A percentile compares a stretch with the other conserved stretches of the same genome.
Conservation (phyloP, 2,797 vertebrate genomes). For the Girardinus metallicus region DNA sequence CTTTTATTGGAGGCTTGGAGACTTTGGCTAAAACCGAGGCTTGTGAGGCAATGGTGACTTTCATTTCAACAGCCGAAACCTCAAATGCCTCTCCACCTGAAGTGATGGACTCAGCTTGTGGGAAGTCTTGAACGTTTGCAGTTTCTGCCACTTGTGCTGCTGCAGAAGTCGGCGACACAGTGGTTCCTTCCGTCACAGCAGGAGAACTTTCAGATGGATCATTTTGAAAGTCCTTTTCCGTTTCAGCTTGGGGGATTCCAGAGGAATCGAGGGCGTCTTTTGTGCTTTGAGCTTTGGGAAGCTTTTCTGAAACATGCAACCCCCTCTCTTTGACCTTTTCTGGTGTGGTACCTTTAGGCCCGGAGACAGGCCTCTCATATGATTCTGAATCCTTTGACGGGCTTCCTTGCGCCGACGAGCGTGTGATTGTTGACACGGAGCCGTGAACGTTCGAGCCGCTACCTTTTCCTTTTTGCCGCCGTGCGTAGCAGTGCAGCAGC, state of each 20-base stretch:
- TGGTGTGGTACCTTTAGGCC: conserved; percentile 31
- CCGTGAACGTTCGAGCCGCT: conserved; percentile 44
- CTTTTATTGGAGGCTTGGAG: conserved; percentile 24
- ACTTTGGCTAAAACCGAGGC: conserved; percentile 29
- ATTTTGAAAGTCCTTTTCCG: not conserved
- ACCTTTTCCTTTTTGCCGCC: conserved; percentile 64
- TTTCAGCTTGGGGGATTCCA: conserved; percentile 12
- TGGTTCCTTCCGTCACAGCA: conserved; percentile 27
- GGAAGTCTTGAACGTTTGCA: not conserved
- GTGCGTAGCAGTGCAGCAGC: conserved; percentile 72
- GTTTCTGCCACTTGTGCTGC: conserved; percentile 11
- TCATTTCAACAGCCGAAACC: conserved; percentile 66
- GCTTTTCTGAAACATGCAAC: conserved; percentile 21
- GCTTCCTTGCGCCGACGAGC: conserved; percentile 69
- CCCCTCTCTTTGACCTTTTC: conserved; percentile 18
- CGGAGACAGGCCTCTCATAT: conserved; percentile 34
- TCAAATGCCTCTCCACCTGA: conserved; percentile 25
- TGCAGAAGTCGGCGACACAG: conserved; percentile 26
- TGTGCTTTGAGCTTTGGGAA: conserved; percentile 13
- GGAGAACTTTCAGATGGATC: conserved; percentile 21
- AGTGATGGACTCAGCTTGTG: conserved; percentile 1
- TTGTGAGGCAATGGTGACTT: conserved; percentile 66
- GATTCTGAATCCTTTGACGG: conserved; percentile 48
- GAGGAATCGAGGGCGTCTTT: conserved; percentile 14
- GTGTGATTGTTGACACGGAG: conserved; percentile 71